phyloP scores from a whole-genome alignment of 2,888 invertebrate species.

The Stratiomys singularior region DNA sequence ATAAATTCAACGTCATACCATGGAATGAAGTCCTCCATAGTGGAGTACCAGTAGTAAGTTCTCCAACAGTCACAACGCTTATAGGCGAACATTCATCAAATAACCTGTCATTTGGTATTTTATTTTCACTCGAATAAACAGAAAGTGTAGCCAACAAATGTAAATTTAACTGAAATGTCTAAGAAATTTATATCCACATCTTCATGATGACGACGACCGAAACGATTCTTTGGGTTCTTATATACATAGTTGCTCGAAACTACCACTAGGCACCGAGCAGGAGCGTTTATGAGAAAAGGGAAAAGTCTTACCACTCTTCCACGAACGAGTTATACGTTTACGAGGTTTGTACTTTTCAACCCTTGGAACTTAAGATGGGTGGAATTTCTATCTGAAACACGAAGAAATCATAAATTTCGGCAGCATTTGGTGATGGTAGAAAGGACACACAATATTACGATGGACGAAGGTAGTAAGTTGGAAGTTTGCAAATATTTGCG shows the following conservation, averaged over 20 bases:
- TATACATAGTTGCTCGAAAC: background rate
- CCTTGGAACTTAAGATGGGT: no score
- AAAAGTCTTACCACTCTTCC: no score
- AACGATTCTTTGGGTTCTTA: background rate
- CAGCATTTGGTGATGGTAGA: background rate
- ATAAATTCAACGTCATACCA: constrained; percentile 12
- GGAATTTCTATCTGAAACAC: background rate
- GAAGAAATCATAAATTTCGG: constrained; percentile 19
- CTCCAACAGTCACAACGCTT: constrained; percentile 1
- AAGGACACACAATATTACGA: no score
- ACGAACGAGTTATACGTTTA: no score
- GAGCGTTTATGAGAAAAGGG: background rate
- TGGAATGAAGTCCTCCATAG: no score
- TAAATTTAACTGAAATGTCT: constrained; percentile 50
- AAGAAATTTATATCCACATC: constrained; percentile 47
- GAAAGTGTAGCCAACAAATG: constrained; percentile 39
- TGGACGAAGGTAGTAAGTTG: no score
- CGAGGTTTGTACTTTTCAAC: no score
- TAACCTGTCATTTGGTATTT: constrained; percentile 50
- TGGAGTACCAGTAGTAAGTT: no score
- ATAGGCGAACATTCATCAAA: constrained; percentile 49
- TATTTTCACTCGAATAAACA: constrained; percentile 51
- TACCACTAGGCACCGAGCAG: background rate
- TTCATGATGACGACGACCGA: background rate
- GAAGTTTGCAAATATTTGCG: no score